Percentiles rank a stretch among this genome's conserved stretches.
Conservation (phyloP, 2,797 vertebrate species). For the Bovichtus diacanthus region DNA sequence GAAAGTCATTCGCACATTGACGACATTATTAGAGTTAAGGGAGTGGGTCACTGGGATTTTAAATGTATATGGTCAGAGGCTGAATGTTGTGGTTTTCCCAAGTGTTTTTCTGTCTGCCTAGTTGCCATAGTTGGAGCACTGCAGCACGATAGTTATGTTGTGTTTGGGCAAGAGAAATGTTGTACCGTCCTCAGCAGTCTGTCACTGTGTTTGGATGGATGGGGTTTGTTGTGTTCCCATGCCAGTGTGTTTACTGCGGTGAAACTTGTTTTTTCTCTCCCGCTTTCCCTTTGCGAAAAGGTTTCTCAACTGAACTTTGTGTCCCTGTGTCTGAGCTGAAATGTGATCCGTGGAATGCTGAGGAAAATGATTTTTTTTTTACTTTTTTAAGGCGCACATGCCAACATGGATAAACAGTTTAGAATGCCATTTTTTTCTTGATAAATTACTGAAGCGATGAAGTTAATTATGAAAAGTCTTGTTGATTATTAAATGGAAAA, state of each 20-base stretch:
- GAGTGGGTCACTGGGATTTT: slow-evolving; percentile 21
- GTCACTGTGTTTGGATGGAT: slow-evolving; percentile 25
- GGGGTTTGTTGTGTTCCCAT: slow-evolving; percentile 12
- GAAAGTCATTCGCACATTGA: slow-evolving; percentile 12
- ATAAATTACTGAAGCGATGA: background rate
- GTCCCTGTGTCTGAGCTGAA: slow-evolving; percentile 13
- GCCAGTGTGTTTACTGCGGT: slow-evolving; percentile 23
- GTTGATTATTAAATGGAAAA: background rate
- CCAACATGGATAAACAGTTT: background rate
- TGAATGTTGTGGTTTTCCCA: slow-evolving; percentile 12
- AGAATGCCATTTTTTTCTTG: background rate
- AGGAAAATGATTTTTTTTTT: background rate
- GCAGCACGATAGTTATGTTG: slow-evolving; percentile 23
- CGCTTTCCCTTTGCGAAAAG: slow-evolving; percentile 19
- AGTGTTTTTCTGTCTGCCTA: slow-evolving; percentile 13
- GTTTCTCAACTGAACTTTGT: slow-evolving; percentile 17
- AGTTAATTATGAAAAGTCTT: background rate
- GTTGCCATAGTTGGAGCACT: slow-evolving; percentile 7
- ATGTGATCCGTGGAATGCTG: background rate
- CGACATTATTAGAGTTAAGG: slow-evolving; percentile 4
- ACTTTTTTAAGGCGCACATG: background rate
- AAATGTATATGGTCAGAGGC: slow-evolving; percentile 1
- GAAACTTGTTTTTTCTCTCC: slow-evolving; percentile 12
- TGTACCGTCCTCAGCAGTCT: slow-evolving; percentile 14
- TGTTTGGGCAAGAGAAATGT: slow-evolving; percentile 23